These are phyloP conservation scores for Cephalotes varians DNA, from an alignment of 2,888 invertebrate genomes.

Conservation along the genomic window DNA sequence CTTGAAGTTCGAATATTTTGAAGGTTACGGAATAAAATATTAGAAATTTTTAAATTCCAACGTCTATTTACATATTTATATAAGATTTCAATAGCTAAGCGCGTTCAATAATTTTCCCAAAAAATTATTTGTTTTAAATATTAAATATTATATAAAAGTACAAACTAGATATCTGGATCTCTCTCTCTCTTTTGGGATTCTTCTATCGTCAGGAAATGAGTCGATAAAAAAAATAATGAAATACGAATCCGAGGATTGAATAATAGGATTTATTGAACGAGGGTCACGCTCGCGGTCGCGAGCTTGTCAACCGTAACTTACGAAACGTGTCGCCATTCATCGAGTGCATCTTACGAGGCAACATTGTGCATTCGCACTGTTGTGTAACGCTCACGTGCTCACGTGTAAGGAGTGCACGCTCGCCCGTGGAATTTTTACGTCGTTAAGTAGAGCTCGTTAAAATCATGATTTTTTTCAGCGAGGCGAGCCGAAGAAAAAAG, in stretches of 20 bases:
- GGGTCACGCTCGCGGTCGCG: not conserved
- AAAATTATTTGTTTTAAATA: not conserved
- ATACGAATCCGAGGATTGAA: not conserved
- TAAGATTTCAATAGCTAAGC: too few relatives aligned
- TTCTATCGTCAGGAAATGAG: not conserved
- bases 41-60: too few relatives aligned
- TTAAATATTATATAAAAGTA: not conserved
- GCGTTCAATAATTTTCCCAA: not conserved
- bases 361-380: conserved; percentile 41
- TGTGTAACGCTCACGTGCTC: conserved; percentile 73
- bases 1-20: too few relatives aligned
- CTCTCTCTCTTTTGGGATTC: not conserved
- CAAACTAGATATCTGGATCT: too few relatives aligned
- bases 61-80: too few relatives aligned
- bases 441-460: conserved; percentile 20
- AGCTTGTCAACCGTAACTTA: conserved; percentile 15
- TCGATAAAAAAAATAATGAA: not conserved
- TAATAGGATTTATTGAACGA: not conserved
- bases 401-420: conserved; percentile 59
- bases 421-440: conserved; percentile 21
- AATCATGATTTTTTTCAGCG: not conserved
- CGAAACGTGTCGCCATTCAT: conserved; percentile 54
- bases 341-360: conserved; percentile 15
- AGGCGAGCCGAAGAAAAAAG: conserved; percentile 1
- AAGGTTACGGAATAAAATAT: too few relatives aligned